Evolutionary conservation across 2,113 vertebrate species (phyloP), one percentile per base, ranked within the genome.

Genomic region (Gambusia holbrooki): DNA sequence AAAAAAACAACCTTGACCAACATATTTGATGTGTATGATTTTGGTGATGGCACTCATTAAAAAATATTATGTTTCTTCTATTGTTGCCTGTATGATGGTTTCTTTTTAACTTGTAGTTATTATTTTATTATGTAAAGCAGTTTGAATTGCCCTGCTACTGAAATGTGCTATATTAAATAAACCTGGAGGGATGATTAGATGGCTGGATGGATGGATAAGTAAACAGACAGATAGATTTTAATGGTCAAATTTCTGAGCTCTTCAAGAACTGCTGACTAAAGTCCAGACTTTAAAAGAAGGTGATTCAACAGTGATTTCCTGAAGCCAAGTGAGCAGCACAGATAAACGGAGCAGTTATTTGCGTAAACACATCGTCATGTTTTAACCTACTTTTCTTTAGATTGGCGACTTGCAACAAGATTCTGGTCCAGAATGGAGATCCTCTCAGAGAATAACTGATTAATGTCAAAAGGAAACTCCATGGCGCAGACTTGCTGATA

Each of bases 391-490:
- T 92, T 94, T 82, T 73, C 89, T n/a, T 81, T n/a, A 40, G 84
- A 82, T 83, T 74, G 89, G 32, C 82, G 88, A 71, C 84, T 88
- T 33, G 87, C 83, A 69, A 69, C 76, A 51, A 95, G 77, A 76
- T 62, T 90, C 1, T 94, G 91, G 84, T 95, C 94, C 88, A 95
- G 74, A 25, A 94, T 29, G 8, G 94, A 88, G 74, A 95, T 84
- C 58, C 90, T 91, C 62, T 95, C 94, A 0, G 89, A 71, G 66
- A 95, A 94, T 22, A 94, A 69, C 4, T 83, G 89, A 76, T 94
- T 93, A 13, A 95, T 77, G 68, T 94, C 92, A 85, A 93, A 94
- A 30, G 89, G 82, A 81, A 94, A 94, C 71, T 95, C 94, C 94
- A 95, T 95, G 12, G 86, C 90, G 29, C 28, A 61, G 54, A 62